These are phyloP conservation scores for Chionomys nivalis DNA, from an alignment of 2,113 vertebrate species.

Conservation along the genomic window DNA sequence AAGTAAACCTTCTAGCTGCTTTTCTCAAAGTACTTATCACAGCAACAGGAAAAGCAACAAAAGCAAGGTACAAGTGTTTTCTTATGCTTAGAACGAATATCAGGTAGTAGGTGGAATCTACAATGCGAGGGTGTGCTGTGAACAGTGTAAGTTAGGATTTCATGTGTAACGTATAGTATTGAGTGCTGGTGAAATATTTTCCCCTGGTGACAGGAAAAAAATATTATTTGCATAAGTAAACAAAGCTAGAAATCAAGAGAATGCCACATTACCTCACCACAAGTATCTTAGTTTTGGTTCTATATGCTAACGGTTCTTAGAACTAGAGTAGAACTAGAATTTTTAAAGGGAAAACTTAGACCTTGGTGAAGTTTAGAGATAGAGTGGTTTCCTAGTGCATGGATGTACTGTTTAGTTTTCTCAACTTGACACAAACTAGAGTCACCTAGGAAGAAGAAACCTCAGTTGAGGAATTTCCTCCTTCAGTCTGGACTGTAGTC, in stretches of 20 bases:
- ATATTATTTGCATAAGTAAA: slow-evolving; percentile 13
- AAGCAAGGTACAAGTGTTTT: neutral
- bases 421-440: neutral
- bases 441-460: neutral
- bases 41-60: neutral
- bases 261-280: neutral
- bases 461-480: neutral
- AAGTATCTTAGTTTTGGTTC: neutral
- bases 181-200: neutral
- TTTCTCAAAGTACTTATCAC: neutral
- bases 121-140: neutral
- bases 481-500: neutral
- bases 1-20: neutral
- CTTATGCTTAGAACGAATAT: neutral
- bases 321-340: neutral
- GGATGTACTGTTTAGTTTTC: neutral
- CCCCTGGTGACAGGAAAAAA: neutral
- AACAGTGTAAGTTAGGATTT: neutral
- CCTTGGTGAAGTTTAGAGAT: neutral
- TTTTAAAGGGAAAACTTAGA: neutral
- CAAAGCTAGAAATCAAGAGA: slow-evolving; percentile 19
- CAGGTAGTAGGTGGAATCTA: neutral
- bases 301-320: neutral
- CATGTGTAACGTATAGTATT: neutral
- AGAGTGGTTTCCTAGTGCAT: neutral